phyloP scores from a whole-genome alignment of 2,113 vertebrate species.

The Urocitellus parryii region DNA sequence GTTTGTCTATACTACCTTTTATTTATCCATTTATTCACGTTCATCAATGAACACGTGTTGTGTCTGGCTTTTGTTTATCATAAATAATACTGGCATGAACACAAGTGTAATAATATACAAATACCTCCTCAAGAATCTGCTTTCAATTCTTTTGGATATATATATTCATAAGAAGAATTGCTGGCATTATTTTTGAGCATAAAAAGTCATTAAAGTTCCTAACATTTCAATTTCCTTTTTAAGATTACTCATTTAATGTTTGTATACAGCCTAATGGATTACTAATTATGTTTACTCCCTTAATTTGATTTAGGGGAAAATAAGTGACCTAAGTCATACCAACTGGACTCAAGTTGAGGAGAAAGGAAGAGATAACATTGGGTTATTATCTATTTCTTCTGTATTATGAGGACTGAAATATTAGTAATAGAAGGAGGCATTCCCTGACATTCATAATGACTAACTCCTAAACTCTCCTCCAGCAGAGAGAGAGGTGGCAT shows the following conservation, averaged over 20 bases:
- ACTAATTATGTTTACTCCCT: not conserved
- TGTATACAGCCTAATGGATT: not conserved
- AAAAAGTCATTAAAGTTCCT: not conserved
- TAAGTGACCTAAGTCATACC: not conserved
- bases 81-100: not conserved
- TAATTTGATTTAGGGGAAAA: not conserved
- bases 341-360: not conserved
- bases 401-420: not conserved
- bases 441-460: not conserved
- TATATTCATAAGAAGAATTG: not conserved
- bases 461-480: not conserved
- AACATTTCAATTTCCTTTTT: not conserved
- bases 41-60: not conserved
- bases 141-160: not conserved
- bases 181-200: not conserved
- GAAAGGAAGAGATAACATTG: not conserved
- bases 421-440: not conserved
- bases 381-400: not conserved
- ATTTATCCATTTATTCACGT: not conserved
- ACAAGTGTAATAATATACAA: too few species aligned
- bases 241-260: not conserved
- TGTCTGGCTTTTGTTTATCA: too few species aligned
- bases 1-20: not conserved
- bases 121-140: not conserved
- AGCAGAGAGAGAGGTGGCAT: not conserved